Evolutionary conservation across 1,140 invertebrate genomes (phyloP), one percentile per base, ranked within the genome.

Genomic region (Teleopsis dalmanni): DNA sequence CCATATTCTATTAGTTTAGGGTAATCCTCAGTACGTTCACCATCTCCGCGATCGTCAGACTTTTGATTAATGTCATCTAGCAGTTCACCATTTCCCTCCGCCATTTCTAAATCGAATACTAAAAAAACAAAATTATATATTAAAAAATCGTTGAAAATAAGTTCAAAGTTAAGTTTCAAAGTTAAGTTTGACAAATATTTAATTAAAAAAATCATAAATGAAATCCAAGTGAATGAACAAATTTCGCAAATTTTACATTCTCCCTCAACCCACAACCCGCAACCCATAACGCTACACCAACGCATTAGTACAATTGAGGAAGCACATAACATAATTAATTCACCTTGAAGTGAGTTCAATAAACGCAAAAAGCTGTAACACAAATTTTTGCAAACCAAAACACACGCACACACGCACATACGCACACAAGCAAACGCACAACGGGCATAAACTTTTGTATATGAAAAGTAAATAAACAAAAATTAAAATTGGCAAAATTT

Each of bases 1-100:
- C 91, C 91, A 83, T 94, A 93, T 65, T 92, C 87, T 65, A 94
- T 80, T 53, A 96, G 76, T 78, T 89, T 91, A 70, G 79, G 78
- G 76, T 85, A 89, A 75, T 92, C 88, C 77, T 88, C 86, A 65
- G 87, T 88, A 72, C 82, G 79, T 73, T 85, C 82, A 73, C 78
- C 78, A 67, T 83, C 81, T 66, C 81, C 79, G 66, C 84, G 82
- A 68, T 81, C 80, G 65, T 81, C 79, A 62, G 74, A 72, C 73
- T 79, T 76, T 62, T 76, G 71, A 76, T 80, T 79, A 75, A 81
- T 77, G 75, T 87, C 85, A 78, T 88, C 86, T 75, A 83, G 79
- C 78, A 88, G 79, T 80, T 88, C 87, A 79, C 87, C 87, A 83
- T 91, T 89, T 72, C 85, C 85, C 79, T 90, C 87, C 79, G 88